These are phyloP conservation scores for Colaptes auratus DNA, from an alignment of 2,113 vertebrate species.

Conservation along the genomic window DNA sequence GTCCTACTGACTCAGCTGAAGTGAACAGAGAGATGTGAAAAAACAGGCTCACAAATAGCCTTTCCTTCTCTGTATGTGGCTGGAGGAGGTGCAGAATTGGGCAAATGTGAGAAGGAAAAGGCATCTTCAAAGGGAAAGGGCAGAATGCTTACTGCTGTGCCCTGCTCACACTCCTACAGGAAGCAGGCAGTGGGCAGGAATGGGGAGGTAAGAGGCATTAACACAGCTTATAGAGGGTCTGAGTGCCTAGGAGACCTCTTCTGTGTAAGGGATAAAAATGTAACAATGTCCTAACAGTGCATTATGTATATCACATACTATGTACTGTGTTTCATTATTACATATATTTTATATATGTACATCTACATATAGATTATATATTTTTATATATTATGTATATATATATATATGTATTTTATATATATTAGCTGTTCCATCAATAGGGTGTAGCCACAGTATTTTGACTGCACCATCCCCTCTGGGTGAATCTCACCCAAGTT, in stretches of 20 bases:
- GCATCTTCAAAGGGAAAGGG: not conserved
- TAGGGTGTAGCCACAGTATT: not conserved
- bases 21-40: not conserved
- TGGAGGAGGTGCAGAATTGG: not conserved
- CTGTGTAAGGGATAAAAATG: not conserved
- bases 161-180: not conserved
- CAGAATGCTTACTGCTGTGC: not conserved
- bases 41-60: not conserved
- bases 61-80: fast-evolving
- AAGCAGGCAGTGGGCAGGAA: not conserved
- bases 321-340: no score
- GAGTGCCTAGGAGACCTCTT: not conserved
- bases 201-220: not conserved
- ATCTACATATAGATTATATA: no score
- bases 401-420: no score
- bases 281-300: not conserved
- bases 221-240: not conserved
- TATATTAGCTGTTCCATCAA: not conserved
- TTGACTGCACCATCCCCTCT: not conserved
- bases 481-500: not conserved
- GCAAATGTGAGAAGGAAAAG: not conserved
- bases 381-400: no score
- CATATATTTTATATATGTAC: no score
- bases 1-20: not conserved
- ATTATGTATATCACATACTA: not conserved